phyloP scores from a whole-genome alignment of 1,140 invertebrate species.

The Drosophila busckii region DNA sequence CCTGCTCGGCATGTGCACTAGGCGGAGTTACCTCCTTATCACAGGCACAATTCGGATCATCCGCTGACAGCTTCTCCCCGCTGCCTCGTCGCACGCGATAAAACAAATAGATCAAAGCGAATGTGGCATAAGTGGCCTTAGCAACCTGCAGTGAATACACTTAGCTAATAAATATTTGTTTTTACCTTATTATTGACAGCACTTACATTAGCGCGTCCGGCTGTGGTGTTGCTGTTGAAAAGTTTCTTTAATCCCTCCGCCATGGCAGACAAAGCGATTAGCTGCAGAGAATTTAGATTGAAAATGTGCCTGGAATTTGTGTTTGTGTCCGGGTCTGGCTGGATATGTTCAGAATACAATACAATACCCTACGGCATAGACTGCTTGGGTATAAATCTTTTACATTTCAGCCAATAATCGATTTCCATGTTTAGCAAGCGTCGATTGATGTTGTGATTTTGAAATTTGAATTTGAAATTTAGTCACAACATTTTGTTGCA shows the following conservation, averaged over 20 bases:
- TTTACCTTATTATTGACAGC: too few species aligned
- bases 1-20: slow-evolving; percentile 20
- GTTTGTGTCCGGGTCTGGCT: background rate
- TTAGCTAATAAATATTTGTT: background rate
- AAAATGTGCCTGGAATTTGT: background rate
- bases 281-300: slow-evolving; percentile 1
- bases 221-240: slow-evolving; percentile 55
- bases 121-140: slow-evolving; percentile 57
- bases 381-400: background rate
- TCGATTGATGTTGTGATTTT: too few species aligned
- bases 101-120: slow-evolving; percentile 52
- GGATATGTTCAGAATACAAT: background rate
- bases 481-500: too few species aligned
- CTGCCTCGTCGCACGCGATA: slow-evolving; percentile 45
- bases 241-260: slow-evolving; percentile 58
- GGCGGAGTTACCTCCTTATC: too few species aligned
- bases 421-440: too few species aligned
- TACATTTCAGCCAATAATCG: slow-evolving; percentile 2
- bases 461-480: too few species aligned
- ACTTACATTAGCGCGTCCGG: slow-evolving; percentile 63
- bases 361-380: background rate
- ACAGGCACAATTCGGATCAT: too few species aligned
- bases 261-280: slow-evolving; percentile 28
- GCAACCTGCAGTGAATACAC: slow-evolving; percentile 38
- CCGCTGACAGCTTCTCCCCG: slow-evolving; percentile 1